phyloP scores from a whole-genome alignment of 2,797 vertebrate species.

The Tapera naevia region DNA sequence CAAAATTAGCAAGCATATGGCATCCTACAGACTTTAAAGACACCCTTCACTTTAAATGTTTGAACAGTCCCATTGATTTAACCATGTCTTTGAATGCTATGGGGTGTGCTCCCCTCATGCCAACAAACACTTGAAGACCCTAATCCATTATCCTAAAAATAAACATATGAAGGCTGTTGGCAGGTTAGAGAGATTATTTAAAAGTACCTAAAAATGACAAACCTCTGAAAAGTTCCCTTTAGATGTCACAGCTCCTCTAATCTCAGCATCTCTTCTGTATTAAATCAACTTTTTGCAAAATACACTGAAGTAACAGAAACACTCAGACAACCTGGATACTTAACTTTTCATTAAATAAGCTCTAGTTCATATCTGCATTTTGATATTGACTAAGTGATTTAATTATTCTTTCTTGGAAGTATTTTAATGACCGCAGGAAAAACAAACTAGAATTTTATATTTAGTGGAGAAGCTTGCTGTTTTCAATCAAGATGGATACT shows the following conservation, averaged over 20 bases:
- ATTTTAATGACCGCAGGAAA: background rate
- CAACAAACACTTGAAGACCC: background rate
- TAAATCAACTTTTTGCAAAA: background rate
- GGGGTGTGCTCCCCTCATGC: background rate
- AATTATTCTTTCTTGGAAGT: background rate
- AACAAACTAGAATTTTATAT: background rate
- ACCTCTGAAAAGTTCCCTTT: background rate
- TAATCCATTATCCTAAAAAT: slow-evolving; percentile 1
- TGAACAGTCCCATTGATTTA: background rate
- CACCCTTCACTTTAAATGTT: background rate
- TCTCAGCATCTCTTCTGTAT: background rate
- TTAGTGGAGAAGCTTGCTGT: background rate
- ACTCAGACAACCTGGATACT: background rate
- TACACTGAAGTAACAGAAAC: background rate
- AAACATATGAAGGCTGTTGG: background rate
- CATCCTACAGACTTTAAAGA: background rate
- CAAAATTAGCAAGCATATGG: background rate
- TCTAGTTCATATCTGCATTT: background rate
- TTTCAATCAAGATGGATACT: background rate
- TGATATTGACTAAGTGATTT: background rate
- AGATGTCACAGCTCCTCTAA: background rate
- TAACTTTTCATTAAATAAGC: background rate
- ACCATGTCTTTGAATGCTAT: background rate
- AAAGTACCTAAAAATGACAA: background rate
- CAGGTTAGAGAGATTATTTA: background rate